Base-by-base conservation (phyloP, 2,797 vertebrate genomes). In the Sebastes paucispinis region DNA sequence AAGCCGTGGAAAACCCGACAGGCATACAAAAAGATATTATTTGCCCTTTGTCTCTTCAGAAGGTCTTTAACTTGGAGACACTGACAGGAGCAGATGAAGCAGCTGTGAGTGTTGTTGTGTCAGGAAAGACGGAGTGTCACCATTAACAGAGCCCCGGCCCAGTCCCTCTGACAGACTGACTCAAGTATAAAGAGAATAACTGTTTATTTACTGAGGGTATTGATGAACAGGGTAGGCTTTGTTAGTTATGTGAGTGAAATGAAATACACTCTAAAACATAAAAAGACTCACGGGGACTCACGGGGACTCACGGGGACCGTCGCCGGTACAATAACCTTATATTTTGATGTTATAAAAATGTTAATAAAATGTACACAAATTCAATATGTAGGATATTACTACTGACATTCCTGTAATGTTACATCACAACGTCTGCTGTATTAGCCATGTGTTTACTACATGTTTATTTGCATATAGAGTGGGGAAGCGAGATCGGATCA, bases 51-150 rank as follows among this genome's bases (percentile, higher is more conserved):
- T 79, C 81, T 78, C 90, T 81, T 77, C 77, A 81, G 84, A 87
- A 73, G 73, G 60, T 93, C 93, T 95, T 89, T 82, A 87, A 89
- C 69, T 80, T 79, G 82, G 77, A 91, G 79, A 92, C 80, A 83
- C 62, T 91, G 91, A 87, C 77, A 80, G 90, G 60, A 86, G 86
- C 80, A 88, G 91, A 87, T 84, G 88, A 92, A 88, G 85, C 82
- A 75, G 83, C 80, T 81, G 87, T 65, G 87, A 84, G 75, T 80
- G 84, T 73, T 81, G 74, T 77, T 34, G 80, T 87, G 79, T 79
- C 89, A 88, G 80, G 71, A 72, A 85, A 91, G 90, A 91, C 74
- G 5, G 77, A 93, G 88, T 75, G 86, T 64, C 50, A 67, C 68
- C 81, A 90, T 92, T 89, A 89, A 63, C 75, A 29, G 27, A 78